Evolutionary conservation across 2,113 vertebrate genomes (phyloP).

Genomic region (Thunnus maccoyii): DNA sequence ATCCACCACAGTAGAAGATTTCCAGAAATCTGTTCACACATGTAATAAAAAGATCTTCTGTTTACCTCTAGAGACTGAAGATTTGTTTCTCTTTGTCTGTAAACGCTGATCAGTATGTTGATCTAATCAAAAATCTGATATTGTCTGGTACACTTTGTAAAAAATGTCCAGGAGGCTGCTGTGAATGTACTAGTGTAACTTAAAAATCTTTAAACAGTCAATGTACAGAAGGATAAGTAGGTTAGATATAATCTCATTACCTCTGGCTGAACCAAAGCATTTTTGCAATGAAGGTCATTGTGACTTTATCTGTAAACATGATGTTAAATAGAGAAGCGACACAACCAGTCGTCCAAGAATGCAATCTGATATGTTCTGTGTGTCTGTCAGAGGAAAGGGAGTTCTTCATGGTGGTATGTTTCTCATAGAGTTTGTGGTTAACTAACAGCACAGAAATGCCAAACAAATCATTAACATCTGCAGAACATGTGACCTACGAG

Average conservation of each 20-base stretch:
- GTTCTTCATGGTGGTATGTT: neutral
- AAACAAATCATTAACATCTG: neutral
- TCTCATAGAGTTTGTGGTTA: neutral
- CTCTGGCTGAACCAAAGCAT: neutral
- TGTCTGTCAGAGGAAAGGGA: neutral
- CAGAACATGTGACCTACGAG: no score
- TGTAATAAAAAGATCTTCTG: no score
- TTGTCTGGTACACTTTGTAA: neutral
- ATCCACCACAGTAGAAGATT: no score
- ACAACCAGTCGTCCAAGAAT: constrained; percentile 10
- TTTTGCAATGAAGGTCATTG: neutral
- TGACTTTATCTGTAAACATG: neutral
- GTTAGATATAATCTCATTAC: neutral
- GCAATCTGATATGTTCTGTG: constrained; percentile 17
- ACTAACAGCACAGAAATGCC: neutral
- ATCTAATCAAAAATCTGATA: no score
- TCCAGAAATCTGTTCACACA: no score
- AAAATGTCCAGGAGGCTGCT: neutral
- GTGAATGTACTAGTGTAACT: neutral
- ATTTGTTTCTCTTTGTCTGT: no score
- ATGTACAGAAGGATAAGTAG: neutral
- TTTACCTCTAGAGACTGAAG: no score
- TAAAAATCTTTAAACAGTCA: neutral
- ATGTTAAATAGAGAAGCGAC: neutral
- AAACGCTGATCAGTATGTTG: no score